Evolutionary conservation across 2,888 invertebrate genomes (phyloP).

Genomic region (Artemia sinica): DNA sequence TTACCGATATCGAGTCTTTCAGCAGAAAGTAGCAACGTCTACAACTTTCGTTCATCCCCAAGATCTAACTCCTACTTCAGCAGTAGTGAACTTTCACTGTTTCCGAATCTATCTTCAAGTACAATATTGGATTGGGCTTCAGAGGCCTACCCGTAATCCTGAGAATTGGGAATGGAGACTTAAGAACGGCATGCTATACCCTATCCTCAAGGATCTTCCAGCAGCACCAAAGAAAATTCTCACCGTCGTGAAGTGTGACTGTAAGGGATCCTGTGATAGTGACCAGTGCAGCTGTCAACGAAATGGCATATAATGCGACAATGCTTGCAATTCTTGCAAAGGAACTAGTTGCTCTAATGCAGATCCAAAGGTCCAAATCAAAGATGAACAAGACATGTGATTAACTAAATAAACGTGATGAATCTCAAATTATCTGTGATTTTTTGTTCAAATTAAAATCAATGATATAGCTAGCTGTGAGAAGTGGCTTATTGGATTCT

Average conservation of each 20-base stretch:
- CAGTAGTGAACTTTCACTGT: conserved; percentile 2
- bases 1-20: too few species aligned
- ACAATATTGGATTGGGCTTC: neutral
- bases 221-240: too few species aligned
- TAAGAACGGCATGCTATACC: too few species aligned
- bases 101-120: neutral
- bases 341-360: neutral
- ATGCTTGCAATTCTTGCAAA: neutral
- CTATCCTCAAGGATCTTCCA: too few species aligned
- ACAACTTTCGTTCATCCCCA: too few species aligned
- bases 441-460: conserved; percentile 7
- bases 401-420: too few species aligned
- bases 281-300: too few species aligned
- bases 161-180: conserved; percentile 12
- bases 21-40: too few species aligned
- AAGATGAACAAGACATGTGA: conserved; percentile 1
- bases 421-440: neutral
- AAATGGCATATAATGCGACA: neutral
- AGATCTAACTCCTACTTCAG: neutral
- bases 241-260: too few species aligned
- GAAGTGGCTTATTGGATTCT: conserved; percentile 3
- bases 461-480: conserved; percentile 1
- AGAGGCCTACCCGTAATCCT: neutral
- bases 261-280: too few species aligned
- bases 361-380: conserved; percentile 7